Conservation (phyloP, 2,113 vertebrate genomes). For the Aspidoscelis tigris region DNA sequence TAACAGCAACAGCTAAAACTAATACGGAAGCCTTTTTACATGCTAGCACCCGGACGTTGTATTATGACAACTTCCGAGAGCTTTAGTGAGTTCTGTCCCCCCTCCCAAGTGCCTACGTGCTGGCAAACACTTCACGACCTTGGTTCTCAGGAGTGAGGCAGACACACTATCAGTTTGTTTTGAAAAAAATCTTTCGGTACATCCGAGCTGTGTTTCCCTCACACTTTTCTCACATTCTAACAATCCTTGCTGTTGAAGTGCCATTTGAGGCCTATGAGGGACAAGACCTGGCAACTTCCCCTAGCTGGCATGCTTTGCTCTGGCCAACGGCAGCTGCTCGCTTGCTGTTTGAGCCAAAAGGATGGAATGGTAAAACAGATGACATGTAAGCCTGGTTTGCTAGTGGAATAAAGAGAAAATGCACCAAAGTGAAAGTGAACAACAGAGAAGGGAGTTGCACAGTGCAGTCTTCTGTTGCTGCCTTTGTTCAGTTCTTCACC, state of each 20-base stretch:
- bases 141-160: too few species aligned
- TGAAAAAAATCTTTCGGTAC: too few species aligned
- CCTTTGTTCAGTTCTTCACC: background rate
- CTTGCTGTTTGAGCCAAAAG: conserved; percentile 35
- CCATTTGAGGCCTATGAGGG: conserved; percentile 22
- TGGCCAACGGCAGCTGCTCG: conserved; percentile 40
- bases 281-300: conserved; percentile 17
- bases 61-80: too few species aligned
- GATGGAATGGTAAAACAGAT: conserved; percentile 33
- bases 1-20: too few species aligned
- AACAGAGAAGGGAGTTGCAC: background rate
- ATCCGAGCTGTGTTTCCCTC: too few species aligned
- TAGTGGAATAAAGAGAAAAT: conserved; percentile 39
- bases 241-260: conserved; percentile 43
- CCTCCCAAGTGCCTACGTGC: too few species aligned
- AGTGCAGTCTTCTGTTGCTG: rapidly evolving
- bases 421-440: background rate
- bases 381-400: conserved; percentile 10
- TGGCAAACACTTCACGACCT: too few species aligned
- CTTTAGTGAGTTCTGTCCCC: too few species aligned
- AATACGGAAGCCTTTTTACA: too few species aligned
- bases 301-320: background rate
- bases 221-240: too few species aligned
- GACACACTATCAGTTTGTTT: too few species aligned
- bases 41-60: too few species aligned